A percentile compares a stretch with the other conserved stretches of the same genome.
Conservation (phyloP, 92 coral and sea anemone species). For the Umimayanthus chanpuru region DNA sequence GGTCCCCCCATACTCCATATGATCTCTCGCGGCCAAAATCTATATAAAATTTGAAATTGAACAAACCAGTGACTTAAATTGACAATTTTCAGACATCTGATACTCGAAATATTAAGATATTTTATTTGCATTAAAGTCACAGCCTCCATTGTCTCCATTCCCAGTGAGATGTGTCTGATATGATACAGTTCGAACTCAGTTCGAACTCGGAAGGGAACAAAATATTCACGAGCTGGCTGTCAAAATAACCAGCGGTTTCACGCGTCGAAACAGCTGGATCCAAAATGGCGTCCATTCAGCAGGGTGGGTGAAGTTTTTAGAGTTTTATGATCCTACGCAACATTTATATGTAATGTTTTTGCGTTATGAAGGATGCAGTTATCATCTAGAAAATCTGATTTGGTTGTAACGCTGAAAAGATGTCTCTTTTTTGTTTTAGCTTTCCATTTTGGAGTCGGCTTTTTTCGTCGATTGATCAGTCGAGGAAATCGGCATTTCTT, state of each 20-base stretch:
- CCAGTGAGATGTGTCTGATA: no score
- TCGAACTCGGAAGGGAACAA: no score
- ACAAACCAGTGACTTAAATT: no score
- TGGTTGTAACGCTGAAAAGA: neutral
- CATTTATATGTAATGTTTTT: constrained; percentile 4
- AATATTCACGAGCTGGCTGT: neutral
- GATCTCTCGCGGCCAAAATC: no score
- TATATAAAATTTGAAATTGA: no score
- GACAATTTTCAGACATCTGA: no score
- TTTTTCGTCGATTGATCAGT: neutral
- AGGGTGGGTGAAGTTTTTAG: constrained; percentile 24
- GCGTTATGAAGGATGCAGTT: constrained; percentile 4
- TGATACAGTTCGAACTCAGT: no score
- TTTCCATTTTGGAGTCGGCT: constrained; percentile 14
- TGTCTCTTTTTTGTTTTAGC: constrained; percentile 3
- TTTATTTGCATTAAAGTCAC: no score
- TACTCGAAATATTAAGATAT: no score
- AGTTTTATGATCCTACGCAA: constrained; percentile 18
- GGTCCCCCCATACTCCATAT: no score
- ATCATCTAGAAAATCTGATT: neutral
- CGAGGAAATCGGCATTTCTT: neutral
- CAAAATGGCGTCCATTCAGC: constrained; percentile 35
- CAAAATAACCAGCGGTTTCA: constrained; percentile 10
- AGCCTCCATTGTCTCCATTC: no score
- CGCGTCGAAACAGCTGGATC: constrained; percentile 25